Evolutionary conservation across 2,797 vertebrate species (phyloP), one percentile per base, ranked within the genome.

Genomic region (Helicolenus hilgendorfi): DNA sequence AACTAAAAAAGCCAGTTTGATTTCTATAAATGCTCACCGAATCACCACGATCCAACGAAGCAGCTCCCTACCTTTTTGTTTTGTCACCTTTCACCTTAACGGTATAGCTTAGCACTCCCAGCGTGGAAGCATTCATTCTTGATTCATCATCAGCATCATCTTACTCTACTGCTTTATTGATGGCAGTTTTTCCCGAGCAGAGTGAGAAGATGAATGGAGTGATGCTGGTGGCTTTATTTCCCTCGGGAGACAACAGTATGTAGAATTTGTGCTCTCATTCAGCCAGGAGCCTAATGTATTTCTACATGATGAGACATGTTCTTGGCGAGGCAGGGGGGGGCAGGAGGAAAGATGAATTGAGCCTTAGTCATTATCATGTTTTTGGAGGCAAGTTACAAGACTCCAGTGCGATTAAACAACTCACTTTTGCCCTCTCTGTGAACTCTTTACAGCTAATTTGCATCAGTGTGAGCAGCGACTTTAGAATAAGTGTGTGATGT

Each of bases 201-300:
- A 31, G 74, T 58, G 38, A 80, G 81, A 92, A 89, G 84, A 92
- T 93, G 75, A 90, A 95, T 93, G 85, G 41, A 83, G 62, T 98
- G 90, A 96, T 98, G 81, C 96, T 98, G 84, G 97, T 98, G 86
- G 97, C 97, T 95, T 99, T 95, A 94, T 94, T 92, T 94, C 86
- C 93, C 86, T 13, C 0, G 73, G 63, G 85, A 92, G 63, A 75
- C 5, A 2, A 63, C 55, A 7, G 14, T 63, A n/a, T n/a, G 83
- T 89, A 77, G 62, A 88, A 77, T 75, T 72, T 83, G 79, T 90
- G 75, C 91, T 92, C 76, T 81, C 64, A 79, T 84, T 88, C 80
- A 87, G 79, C 79, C 76, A 67, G 59, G 38, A 79, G 75, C 65
- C 64, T 89, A 92, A 94, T 90, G 78, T 77, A 83, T 90, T 86